Percentiles rank a stretch among this genome's conserved stretches.
phyloP scores from a whole-genome alignment of 1,140 invertebrate genomes.

The Pogonus chalceus region DNA sequence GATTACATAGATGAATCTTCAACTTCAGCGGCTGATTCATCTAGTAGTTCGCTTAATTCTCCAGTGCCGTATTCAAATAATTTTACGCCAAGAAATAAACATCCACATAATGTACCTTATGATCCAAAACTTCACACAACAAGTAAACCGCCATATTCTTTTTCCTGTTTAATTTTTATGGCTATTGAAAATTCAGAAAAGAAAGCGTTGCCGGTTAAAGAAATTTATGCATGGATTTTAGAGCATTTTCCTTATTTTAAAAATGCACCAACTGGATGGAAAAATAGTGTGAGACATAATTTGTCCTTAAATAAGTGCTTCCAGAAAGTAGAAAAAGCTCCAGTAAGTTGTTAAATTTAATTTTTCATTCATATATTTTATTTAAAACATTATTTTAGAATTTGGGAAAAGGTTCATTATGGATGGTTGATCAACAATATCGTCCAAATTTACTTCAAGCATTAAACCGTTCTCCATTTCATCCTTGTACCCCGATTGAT shows the following conservation, averaged over 20 bases:
- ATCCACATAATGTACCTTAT: slow-evolving; percentile 62
- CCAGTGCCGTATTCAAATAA: slow-evolving; percentile 19
- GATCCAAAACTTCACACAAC: slow-evolving; percentile 69
- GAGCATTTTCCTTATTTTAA: slow-evolving; percentile 95
- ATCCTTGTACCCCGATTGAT: slow-evolving; percentile 50
- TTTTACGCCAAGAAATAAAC: slow-evolving; percentile 35
- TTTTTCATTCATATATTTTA: neutral
- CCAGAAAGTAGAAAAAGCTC: slow-evolving; percentile 87
- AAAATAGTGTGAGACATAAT: slow-evolving; percentile 94
- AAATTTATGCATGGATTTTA: slow-evolving; percentile 97
- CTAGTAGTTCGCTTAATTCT: slow-evolving; percentile 30
- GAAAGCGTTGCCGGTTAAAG: slow-evolving; percentile 86
- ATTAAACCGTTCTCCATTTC: slow-evolving; percentile 70
- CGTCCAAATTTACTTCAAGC: slow-evolving; percentile 77
- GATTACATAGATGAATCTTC: slow-evolving; percentile 37
- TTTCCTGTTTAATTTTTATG: slow-evolving; percentile 95
- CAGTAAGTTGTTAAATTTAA: slow-evolving; percentile 46
- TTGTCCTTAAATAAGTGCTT: slow-evolving; percentile 94
- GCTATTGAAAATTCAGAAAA: slow-evolving; percentile 85
- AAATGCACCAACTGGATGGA: slow-evolving; percentile 93
- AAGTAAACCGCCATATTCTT: slow-evolving; percentile 90
- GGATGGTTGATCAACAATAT: slow-evolving; percentile 88
- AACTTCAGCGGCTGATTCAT: slow-evolving; percentile 30
- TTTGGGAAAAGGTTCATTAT: slow-evolving; percentile 86
- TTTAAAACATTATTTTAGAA: slow-evolving; percentile 48